phyloP scores from a whole-genome alignment of 2,888 invertebrate genomes.

The Cartodere bifasciata region DNA sequence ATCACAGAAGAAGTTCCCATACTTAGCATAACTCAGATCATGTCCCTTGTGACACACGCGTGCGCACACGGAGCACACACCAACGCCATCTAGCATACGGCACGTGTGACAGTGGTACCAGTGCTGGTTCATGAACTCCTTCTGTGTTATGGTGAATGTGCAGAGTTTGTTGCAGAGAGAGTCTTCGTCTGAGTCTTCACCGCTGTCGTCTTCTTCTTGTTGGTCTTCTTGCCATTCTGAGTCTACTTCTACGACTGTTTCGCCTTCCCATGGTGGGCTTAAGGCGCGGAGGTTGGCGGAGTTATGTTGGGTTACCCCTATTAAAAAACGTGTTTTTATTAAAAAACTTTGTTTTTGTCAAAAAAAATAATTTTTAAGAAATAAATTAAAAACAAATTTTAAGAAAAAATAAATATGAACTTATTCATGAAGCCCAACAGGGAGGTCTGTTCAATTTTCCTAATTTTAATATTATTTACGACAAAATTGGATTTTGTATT shows the following conservation, averaged over 20 bases:
- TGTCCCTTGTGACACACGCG: slow-evolving; percentile 94
- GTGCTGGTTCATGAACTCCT: slow-evolving; percentile 93
- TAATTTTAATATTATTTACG: too few relatives aligned
- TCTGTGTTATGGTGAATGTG: slow-evolving; percentile 88
- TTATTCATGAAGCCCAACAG: too few relatives aligned
- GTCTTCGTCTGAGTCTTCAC: slow-evolving; percentile 90
- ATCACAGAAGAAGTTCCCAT: slow-evolving; percentile 98
- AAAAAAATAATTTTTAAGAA: too few relatives aligned
- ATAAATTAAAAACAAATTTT: too few relatives aligned
- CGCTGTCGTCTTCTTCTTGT: slow-evolving; percentile 86
- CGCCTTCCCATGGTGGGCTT: slow-evolving; percentile 71
- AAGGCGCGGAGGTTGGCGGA: slow-evolving; percentile 34
- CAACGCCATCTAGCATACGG: slow-evolving; percentile 96
- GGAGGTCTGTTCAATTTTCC: too few relatives aligned
- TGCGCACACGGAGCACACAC: slow-evolving; percentile 96
- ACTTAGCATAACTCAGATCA: slow-evolving; percentile 94
- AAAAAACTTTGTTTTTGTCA: too few relatives aligned
- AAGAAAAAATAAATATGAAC: too few relatives aligned
- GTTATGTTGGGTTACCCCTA: slow-evolving; percentile 17
- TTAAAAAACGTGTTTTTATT: too few relatives aligned
- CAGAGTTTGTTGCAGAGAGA: slow-evolving; percentile 84
- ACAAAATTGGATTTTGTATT: too few relatives aligned
- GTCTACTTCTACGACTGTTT: slow-evolving; percentile 60
- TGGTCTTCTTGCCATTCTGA: slow-evolving; percentile 80
- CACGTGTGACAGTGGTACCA: slow-evolving; percentile 99